Percentiles rank a stretch among this genome's conserved stretches.
Conservation (phyloP, 2,113 vertebrate genomes). For the Antechinus stuartii region DNA sequence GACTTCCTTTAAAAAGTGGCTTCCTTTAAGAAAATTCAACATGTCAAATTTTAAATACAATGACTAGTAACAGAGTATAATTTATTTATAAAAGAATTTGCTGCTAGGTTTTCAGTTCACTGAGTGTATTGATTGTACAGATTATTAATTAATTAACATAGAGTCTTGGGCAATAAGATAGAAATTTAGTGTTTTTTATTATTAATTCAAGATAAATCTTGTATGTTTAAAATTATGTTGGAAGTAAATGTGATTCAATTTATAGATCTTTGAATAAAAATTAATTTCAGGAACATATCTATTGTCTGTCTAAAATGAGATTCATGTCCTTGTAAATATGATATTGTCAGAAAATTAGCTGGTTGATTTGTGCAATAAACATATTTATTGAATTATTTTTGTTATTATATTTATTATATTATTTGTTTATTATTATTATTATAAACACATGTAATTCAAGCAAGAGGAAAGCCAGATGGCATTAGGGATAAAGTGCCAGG, state of each 20-base stretch:
- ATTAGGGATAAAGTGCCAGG: neutral
- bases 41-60: neutral
- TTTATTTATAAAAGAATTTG: neutral
- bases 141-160: neutral
- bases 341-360: neutral
- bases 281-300: neutral
- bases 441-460: neutral
- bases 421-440: too few species aligned
- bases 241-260: neutral
- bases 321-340: neutral
- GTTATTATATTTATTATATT: too few species aligned
- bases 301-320: neutral
- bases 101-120: neutral
- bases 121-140: neutral
- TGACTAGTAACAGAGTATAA: neutral
- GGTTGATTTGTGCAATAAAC: neutral
- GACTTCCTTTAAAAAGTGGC: neutral
- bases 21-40: neutral
- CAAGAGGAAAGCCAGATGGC: neutral
- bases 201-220: neutral
- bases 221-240: neutral
- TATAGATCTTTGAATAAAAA: neutral
- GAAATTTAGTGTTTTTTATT: neutral
- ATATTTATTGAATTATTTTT: too few species aligned
- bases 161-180: neutral